Evolutionary conservation across 1,140 invertebrate genomes (phyloP).

Genomic region (Potamilus streckersoni): DNA sequence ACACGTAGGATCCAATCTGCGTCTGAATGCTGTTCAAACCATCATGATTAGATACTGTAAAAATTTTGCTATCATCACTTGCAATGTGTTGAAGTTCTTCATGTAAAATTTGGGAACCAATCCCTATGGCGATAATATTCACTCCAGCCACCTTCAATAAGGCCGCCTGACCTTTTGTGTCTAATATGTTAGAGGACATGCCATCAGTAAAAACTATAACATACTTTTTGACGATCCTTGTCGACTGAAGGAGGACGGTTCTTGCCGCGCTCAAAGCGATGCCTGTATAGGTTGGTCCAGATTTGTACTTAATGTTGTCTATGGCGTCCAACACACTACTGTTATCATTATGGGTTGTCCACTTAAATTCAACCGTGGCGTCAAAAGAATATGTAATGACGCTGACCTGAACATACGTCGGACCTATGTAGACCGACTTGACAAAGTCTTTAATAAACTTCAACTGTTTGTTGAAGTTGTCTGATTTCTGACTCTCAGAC

Average conservation of each 20-base stretch:
- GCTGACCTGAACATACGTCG: constrained; percentile 12
- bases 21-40: no score
- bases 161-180: constrained; percentile 36
- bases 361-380: constrained; percentile 15
- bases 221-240: not conserved
- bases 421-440: constrained; percentile 10
- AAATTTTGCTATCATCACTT: no score
- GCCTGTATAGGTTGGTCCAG: constrained; percentile 13
- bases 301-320: constrained; percentile 16
- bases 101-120: no score
- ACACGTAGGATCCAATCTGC: no score
- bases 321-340: not conserved
- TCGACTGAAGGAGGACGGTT: not conserved
- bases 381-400: constrained; percentile 17
- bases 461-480: constrained; percentile 14
- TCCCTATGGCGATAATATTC: constrained; percentile 7
- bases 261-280: constrained; percentile 4
- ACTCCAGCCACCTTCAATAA: not conserved
- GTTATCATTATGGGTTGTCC: constrained; percentile 14
- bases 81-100: no score
- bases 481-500: constrained; percentile 10
- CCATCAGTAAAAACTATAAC: constrained; percentile 21
- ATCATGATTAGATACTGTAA: no score
- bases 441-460: constrained; percentile 19
- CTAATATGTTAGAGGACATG: constrained; percentile 14